These are phyloP conservation scores for Macrophya alboannulata DNA, from an alignment of 2,888 invertebrate genomes.

Conservation along the genomic window DNA sequence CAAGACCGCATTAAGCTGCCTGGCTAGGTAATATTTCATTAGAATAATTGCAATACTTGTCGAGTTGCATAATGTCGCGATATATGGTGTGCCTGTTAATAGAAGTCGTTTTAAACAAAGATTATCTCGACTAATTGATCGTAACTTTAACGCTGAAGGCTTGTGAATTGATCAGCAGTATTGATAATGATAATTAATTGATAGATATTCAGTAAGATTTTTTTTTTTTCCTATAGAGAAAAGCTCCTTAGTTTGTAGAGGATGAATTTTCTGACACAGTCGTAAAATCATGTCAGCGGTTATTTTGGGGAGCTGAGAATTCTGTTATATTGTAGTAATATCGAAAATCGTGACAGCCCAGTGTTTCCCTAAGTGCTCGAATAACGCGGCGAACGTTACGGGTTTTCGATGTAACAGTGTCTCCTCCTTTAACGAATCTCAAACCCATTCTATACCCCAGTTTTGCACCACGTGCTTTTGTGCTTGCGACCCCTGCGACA, in stretches of 20 bases:
- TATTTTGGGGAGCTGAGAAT: background rate
- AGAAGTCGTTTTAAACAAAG: background rate
- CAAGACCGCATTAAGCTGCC: background rate
- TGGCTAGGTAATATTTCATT: constrained; percentile 13
- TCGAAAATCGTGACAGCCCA: background rate
- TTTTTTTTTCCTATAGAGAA: background rate
- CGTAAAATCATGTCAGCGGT: background rate
- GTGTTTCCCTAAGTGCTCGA: constrained; percentile 8
- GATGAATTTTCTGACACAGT: background rate
- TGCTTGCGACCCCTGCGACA: background rate
- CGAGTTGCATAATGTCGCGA: background rate
- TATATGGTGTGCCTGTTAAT: background rate
- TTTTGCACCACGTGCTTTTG: constrained; percentile 4
- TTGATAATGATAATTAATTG: background rate
- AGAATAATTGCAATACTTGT: constrained; percentile 18
- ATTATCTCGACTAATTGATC: background rate
- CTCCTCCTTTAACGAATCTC: constrained; percentile 40
- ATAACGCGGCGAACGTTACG: background rate
- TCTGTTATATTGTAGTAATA: background rate
- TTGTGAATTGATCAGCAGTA: background rate
- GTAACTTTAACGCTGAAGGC: background rate
- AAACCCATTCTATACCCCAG: background rate
- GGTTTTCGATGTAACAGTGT: constrained; percentile 19
- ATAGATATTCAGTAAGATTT: background rate
- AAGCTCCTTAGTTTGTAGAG: background rate